Percentiles rank a stretch among this genome's conserved stretches.
These are phyloP conservation scores for Clanis bilineata DNA, from an alignment of 2,888 invertebrate species.

Conservation along the genomic window DNA sequence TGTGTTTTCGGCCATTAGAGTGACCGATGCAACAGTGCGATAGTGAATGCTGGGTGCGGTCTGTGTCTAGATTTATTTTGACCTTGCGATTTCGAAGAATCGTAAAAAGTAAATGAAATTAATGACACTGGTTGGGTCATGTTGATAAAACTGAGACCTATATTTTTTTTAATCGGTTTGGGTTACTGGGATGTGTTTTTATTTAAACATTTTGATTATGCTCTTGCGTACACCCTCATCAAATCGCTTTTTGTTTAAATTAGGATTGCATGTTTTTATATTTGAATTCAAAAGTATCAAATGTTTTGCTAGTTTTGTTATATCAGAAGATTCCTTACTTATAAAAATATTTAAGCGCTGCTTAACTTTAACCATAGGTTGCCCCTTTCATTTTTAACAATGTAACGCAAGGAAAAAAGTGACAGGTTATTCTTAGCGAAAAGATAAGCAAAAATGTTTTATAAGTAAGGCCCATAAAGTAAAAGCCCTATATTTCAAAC, in stretches of 20 bases:
- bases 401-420: too few species aligned
- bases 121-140: neutral
- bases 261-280: neutral
- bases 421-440: too few species aligned
- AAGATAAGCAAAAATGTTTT: too few species aligned
- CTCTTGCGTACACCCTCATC: neutral
- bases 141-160: neutral
- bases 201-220: neutral
- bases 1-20: conserved; percentile 51
- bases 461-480: too few species aligned
- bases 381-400: too few species aligned
- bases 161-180: neutral
- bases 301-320: too few species aligned
- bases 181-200: neutral
- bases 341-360: too few species aligned
- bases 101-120: conserved; percentile 26
- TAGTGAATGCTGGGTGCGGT: conserved; percentile 42
- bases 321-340: too few species aligned
- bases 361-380: too few species aligned
- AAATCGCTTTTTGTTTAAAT: neutral
- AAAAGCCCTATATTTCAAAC: too few species aligned
- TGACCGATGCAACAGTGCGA: conserved; percentile 44
- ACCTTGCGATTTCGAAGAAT: conserved; percentile 26
- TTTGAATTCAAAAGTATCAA: too few species aligned
- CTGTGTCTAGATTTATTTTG: conserved; percentile 31